Percentiles rank a stretch among this genome's conserved stretches.
Evolutionary conservation across 1,140 invertebrate genomes (phyloP).

Genomic region (Pseudachorutes palmiensis): DNA sequence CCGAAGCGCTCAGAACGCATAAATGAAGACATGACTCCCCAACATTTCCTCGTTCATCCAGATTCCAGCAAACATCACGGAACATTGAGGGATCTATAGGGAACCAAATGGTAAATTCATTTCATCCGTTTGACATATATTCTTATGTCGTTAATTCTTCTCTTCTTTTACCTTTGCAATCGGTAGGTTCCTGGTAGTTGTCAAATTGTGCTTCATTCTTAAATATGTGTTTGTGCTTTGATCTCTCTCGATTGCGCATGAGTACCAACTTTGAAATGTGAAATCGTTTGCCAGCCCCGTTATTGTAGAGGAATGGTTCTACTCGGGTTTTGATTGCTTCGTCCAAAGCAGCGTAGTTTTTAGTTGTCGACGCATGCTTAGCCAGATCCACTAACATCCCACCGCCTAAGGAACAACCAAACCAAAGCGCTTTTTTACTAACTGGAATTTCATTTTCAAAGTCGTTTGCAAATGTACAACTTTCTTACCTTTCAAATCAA

Average conservation of each 20-base stretch:
- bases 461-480: too few species aligned
- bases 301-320: slow-evolving; percentile 86
- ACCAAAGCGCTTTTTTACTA: too few species aligned
- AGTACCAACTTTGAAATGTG: slow-evolving; percentile 79
- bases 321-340: slow-evolving; percentile 83
- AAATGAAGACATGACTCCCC: slow-evolving; percentile 85
- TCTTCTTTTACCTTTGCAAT: slow-evolving; percentile 30
- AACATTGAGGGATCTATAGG: slow-evolving; percentile 56
- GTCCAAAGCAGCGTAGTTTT: slow-evolving; percentile 79
- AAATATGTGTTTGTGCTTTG: slow-evolving; percentile 52
- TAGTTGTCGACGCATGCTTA: slow-evolving; percentile 80
- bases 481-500: slow-evolving; percentile 76
- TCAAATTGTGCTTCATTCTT: slow-evolving; percentile 37
- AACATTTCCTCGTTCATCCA: slow-evolving; percentile 86
- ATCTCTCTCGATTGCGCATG: slow-evolving; percentile 73
- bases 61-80: slow-evolving; percentile 82
- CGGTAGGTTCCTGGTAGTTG: slow-evolving; percentile 28
- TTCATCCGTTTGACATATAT: neutral
- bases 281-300: slow-evolving; percentile 78
- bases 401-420: too few species aligned
- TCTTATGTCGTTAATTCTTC: neutral
- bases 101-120: neutral
- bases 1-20: slow-evolving; percentile 82
- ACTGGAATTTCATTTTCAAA: too few species aligned
- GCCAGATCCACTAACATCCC: slow-evolving; percentile 86